Conservation (phyloP, 2,888 invertebrate genomes). For the Drosophila mettleri region DNA sequence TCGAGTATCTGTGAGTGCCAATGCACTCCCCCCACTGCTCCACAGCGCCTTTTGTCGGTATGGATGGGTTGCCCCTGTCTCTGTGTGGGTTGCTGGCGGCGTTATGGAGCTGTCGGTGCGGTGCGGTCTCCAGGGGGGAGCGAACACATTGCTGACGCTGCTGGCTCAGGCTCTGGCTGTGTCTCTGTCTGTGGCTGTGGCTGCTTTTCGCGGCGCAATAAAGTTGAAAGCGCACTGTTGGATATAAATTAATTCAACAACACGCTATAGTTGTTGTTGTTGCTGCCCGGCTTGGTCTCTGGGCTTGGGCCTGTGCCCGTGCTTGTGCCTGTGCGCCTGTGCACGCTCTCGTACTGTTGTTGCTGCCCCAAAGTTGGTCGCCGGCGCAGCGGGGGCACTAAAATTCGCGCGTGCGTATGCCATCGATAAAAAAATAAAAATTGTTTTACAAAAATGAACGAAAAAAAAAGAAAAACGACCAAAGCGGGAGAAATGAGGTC, state of each 20-base stretch:
- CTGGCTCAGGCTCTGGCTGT: slow-evolving; percentile 41
- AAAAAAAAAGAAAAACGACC: slow-evolving; percentile 47
- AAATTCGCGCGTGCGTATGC: slow-evolving; percentile 81
- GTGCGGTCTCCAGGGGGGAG: slow-evolving; percentile 31
- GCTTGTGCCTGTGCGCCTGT: slow-evolving; percentile 58
- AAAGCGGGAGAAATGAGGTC: slow-evolving; percentile 76
- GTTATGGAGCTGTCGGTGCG: slow-evolving; percentile 28
- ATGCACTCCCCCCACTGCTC: slow-evolving; percentile 17
- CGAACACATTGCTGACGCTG: slow-evolving; percentile 48
- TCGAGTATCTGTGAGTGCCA: slow-evolving; percentile 43
- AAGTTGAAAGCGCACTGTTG: slow-evolving; percentile 82
- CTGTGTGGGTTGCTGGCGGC: slow-evolving; percentile 60
- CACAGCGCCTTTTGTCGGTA: slow-evolving; percentile 61
- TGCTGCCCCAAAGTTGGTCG: slow-evolving; percentile 66
- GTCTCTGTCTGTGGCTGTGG: slow-evolving; percentile 36
- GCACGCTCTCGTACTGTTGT: slow-evolving; percentile 56
- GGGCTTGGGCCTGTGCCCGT: slow-evolving; percentile 50
- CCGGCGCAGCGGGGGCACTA: slow-evolving; percentile 76
- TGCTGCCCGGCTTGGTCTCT: slow-evolving; percentile 51
- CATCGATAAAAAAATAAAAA: slow-evolving; percentile 79
- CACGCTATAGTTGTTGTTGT: slow-evolving; percentile 73
- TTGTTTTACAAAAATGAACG: slow-evolving; percentile 71
- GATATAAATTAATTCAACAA: slow-evolving; percentile 84
- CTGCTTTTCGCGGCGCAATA: slow-evolving; percentile 80
- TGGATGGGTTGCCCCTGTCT: slow-evolving; percentile 49